Conservation (phyloP, 1,140 invertebrate genomes). For the Himalopsyche phryganea region DNA sequence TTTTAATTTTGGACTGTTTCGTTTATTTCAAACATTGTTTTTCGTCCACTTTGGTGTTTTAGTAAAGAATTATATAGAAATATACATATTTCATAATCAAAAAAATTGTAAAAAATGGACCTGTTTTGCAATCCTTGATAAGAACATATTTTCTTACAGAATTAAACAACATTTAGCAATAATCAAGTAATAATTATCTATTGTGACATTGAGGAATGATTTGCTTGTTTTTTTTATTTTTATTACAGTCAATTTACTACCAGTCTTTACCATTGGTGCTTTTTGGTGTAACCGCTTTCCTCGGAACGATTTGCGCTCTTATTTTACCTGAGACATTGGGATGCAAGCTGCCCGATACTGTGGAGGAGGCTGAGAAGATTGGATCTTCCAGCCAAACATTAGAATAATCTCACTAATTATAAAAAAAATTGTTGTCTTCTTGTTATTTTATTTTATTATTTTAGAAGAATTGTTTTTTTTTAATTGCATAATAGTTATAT, state of each 20-base stretch:
- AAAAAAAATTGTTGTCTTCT: too few species aligned
- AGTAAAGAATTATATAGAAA: too few species aligned
- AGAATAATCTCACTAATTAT: neutral
- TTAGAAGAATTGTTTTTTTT: too few species aligned
- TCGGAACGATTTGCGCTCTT: constrained; percentile 52
- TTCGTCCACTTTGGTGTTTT: too few species aligned
- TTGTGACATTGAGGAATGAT: constrained; percentile 9
- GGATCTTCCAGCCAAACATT: constrained; percentile 14
- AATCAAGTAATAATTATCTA: neutral
- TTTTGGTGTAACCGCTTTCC: constrained; percentile 52
- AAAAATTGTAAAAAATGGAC: too few species aligned
- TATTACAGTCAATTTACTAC: constrained; percentile 50
- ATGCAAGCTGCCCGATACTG: constrained; percentile 53
- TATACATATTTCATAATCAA: too few species aligned
- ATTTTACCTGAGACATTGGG: constrained; percentile 61
- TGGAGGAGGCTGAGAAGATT: constrained; percentile 28
- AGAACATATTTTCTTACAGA: neutral
- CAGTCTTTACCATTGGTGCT: constrained; percentile 54
- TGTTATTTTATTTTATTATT: too few species aligned
- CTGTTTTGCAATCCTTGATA: too few species aligned
- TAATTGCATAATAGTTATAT: too few species aligned
- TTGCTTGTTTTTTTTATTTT: constrained; percentile 24
- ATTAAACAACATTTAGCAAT: neutral
- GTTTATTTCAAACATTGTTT: too few species aligned
- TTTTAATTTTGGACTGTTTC: too few species aligned